Percentiles rank a stretch among this genome's conserved stretches.
phyloP scores from a whole-genome alignment of 1,140 invertebrate species.

The Lasioglossum albipes region DNA sequence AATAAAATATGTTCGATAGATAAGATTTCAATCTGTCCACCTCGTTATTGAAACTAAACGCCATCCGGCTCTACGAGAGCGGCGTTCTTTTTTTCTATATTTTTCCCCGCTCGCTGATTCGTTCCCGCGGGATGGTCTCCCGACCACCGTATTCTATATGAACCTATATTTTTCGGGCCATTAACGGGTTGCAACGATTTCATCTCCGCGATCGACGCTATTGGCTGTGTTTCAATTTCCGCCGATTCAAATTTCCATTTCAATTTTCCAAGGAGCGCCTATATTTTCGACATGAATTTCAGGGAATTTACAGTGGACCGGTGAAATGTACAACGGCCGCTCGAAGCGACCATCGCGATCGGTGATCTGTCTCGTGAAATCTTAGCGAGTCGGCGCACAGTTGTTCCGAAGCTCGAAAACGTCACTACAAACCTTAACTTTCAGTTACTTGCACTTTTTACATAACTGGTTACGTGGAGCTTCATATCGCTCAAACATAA shows the following conservation, averaged over 20 bases:
- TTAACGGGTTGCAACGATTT: slow-evolving; percentile 1
- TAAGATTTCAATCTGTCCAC: not conserved
- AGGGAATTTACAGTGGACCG: not conserved
- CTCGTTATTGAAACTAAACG: slow-evolving; percentile 6
- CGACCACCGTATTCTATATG: not conserved
- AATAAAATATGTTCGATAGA: not conserved
- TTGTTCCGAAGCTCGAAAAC: too few relatives aligned
- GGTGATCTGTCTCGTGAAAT: too few relatives aligned
- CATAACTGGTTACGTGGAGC: too few relatives aligned
- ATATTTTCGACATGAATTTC: not conserved
- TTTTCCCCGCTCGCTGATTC: not conserved
- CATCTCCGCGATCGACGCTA: not conserved
- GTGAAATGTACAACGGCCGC: not conserved
- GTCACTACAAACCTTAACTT: too few relatives aligned
- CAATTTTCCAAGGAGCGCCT: not conserved
- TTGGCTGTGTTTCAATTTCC: slow-evolving; percentile 28
- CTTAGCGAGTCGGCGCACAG: too few relatives aligned
- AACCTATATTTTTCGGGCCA: slow-evolving; percentile 5
- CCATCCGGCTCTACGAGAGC: not conserved
- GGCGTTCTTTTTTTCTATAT: not conserved
- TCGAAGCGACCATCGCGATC: too few relatives aligned
- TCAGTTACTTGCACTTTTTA: too few relatives aligned
- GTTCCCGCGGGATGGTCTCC: not conserved
- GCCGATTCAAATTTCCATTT: not conserved
- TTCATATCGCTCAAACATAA: too few relatives aligned